Base-by-base conservation (phyloP, 92 coral and sea anemone species). In the Umimayanthus kanabou region DNA sequence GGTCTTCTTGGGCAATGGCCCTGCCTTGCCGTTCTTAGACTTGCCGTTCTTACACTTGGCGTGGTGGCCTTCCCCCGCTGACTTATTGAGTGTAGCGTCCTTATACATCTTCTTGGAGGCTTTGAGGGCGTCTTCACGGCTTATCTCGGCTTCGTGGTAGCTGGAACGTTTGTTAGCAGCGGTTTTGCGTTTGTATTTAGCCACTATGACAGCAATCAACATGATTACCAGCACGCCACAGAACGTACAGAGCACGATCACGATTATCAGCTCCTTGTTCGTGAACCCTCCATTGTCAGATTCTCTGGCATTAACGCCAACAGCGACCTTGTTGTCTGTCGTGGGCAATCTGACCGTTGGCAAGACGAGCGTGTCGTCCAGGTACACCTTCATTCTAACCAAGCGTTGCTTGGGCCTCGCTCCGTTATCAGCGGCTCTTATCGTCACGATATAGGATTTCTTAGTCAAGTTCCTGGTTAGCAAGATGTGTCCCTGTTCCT, bases 31-130 rank as follows among this genome's bases (percentile, higher is more conserved):
- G 76, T 71, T 71, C 39, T 71, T 71, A 25, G 76, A 71, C 76
- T 71, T 71, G 40, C 76, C 76, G 76, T 71, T 71, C 39, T 71
- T 71, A 25, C 40, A 71, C 40, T 71, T 71, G 9, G 4, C 37
- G 76, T 71, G 84, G 55, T 84, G 88, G 7, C 82, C 55, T 45
- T 79, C 82, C 76, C 89, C 94, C 50, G 78, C 65, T 13, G 91
- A 86, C 40, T 82, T 69, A 77, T 83, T 92, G 80, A 57, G 81
- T 0, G 98, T 95, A 1, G 98, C 98, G 37, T 95, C 93, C 22
- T 90, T 92, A 86, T 93, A 95, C 98, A 95, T 95, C 79, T 95
- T 93, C 92, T 95, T 93, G n/a, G 98, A 93, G 4, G 96, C 96
- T 87, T 90, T 90, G 23, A 95, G 85, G 57, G 98, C 98, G 26